Percentiles rank a stretch among this genome's conserved stretches.
Evolutionary conservation across 2,888 invertebrate genomes (phyloP).

Genomic region (Athalia cordata): DNA sequence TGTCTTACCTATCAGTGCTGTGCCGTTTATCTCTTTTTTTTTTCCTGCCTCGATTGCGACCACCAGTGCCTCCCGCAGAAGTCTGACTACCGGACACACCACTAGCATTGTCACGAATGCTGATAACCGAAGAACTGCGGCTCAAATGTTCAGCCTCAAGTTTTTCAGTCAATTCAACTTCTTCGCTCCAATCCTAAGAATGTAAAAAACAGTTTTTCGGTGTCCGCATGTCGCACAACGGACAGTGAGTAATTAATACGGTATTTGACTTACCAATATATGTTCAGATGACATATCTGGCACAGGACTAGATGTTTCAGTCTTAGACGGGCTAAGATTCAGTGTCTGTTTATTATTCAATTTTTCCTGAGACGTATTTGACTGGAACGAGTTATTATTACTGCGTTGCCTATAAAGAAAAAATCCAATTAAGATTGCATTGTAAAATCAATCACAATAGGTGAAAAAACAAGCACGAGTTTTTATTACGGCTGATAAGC

Average conservation of each 20-base stretch:
- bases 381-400: conserved; percentile 57
- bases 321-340: conserved; percentile 59
- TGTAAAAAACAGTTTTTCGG: conserved; percentile 12
- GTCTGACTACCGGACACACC: conserved; percentile 55
- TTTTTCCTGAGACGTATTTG: conserved; percentile 56
- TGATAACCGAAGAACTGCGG: conserved; percentile 76
- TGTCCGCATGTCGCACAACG: background rate
- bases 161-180: conserved; percentile 76
- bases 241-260: background rate
- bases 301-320: conserved; percentile 57
- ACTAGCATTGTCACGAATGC: conserved; percentile 70
- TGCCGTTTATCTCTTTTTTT: conserved; percentile 61
- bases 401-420: conserved; percentile 58
- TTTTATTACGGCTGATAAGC: conserved; percentile 61
- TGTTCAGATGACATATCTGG: conserved; percentile 45
- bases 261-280: conserved; percentile 54
- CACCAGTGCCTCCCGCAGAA: conserved; percentile 48
- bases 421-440: conserved; percentile 24
- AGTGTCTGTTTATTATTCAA: conserved; percentile 55
- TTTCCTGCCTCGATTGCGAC: conserved; percentile 69
- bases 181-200: conserved; percentile 78
- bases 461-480: conserved; percentile 13
- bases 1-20: conserved; percentile 59
- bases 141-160: conserved; percentile 75
- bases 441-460: conserved; percentile 7